phyloP scores from a whole-genome alignment of 2,888 invertebrate genomes.

The Mactromeris polynyma region DNA sequence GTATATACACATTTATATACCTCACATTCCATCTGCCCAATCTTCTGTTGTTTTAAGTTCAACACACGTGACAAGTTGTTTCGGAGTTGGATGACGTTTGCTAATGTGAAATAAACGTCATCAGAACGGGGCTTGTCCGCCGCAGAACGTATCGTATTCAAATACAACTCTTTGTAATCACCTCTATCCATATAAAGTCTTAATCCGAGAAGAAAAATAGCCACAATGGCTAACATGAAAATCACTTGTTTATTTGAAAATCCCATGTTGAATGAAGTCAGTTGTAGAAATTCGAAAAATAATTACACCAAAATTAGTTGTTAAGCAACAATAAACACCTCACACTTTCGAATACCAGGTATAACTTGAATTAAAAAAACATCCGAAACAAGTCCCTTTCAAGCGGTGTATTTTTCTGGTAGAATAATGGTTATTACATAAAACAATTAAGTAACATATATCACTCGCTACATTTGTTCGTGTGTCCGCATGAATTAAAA shows the following conservation, averaged over 20 bases:
- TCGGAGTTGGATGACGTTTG: slow-evolving; percentile 23
- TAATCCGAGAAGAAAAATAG: neutral
- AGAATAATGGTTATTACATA: no score
- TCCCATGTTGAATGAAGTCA: neutral
- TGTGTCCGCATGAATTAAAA: no score
- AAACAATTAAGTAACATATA: no score
- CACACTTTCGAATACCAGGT: no score
- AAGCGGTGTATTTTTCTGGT: no score
- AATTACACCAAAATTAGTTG: neutral
- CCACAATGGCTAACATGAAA: neutral
- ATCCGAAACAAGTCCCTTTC: no score
- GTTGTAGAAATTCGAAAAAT: neutral
- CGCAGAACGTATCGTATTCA: neutral
- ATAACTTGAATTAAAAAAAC: no score
- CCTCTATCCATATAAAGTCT: neutral
- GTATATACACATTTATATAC: no score
- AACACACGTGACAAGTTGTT: slow-evolving; percentile 34
- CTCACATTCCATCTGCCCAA: slow-evolving; percentile 47
- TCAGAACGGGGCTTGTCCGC: neutral
- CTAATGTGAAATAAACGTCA: neutral
- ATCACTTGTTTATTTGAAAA: neutral
- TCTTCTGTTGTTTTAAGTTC: slow-evolving; percentile 36
- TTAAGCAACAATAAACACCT: no score
- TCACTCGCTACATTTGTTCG: no score
- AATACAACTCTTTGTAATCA: neutral